phyloP scores from a whole-genome alignment of 2,113 vertebrate species.

The Falcunculus frontatus region DNA sequence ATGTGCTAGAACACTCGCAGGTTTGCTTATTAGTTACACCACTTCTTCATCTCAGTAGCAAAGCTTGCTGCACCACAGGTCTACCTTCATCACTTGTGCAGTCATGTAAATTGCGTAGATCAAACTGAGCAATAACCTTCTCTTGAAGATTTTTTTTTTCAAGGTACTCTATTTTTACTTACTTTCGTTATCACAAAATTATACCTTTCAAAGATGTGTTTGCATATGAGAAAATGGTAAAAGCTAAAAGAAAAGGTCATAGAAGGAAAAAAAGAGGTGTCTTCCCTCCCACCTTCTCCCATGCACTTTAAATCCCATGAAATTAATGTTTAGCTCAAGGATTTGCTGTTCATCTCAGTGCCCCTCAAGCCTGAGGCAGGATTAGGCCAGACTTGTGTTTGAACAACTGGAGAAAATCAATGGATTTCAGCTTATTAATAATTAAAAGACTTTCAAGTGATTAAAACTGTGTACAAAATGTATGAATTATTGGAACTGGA shows the following conservation, averaged over 20 bases:
- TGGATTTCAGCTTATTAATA: constrained; percentile 85
- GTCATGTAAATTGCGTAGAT: background rate
- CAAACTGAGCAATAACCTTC: background rate
- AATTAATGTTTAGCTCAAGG: constrained; percentile 81
- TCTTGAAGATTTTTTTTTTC: background rate
- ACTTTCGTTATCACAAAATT: background rate
- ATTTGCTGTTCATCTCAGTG: constrained; percentile 76
- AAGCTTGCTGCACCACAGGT: background rate
- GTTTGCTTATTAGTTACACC: background rate
- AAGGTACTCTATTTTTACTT: background rate
- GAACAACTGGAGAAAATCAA: constrained; percentile 86
- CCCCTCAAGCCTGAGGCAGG: constrained; percentile 71
- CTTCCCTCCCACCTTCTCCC: background rate
- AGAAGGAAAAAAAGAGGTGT: constrained; percentile 5
- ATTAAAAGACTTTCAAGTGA: constrained; percentile 82
- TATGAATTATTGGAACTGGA: constrained; percentile 56
- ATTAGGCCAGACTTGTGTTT: constrained; percentile 78
- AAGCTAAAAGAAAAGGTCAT: constrained; percentile 56
- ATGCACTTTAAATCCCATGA: constrained; percentile 70
- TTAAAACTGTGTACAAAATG: constrained; percentile 70
- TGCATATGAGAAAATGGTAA: constrained; percentile 18
- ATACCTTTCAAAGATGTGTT: constrained; percentile 30
- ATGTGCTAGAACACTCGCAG: background rate
- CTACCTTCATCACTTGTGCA: background rate
- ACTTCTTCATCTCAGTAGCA: background rate